Evolutionary conservation across 2,113 vertebrate genomes (phyloP), one percentile per base, ranked within the genome.

Genomic region (Spea bombifrons): DNA sequence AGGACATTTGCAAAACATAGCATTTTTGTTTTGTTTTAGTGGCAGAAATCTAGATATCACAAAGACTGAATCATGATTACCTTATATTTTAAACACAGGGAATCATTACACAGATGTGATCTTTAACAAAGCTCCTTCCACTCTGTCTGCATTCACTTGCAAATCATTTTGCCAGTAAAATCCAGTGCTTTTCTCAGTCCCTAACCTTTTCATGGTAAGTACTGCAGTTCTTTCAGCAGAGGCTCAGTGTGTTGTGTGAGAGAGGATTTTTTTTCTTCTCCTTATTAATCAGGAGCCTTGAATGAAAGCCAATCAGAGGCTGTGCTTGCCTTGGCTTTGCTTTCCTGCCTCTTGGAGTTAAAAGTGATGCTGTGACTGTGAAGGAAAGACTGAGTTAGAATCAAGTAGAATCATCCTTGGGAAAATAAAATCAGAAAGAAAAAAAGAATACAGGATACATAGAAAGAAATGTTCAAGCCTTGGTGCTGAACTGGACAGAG

Each of bases 141-240:
- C 88, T 89, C 90, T 88, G 90, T 90, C 87, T 55, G 88, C 86
- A 90, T 93, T 91, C 90, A 90, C 89, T 92, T 91, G 92, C 90
- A 93, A 92, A 93, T 92, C 87, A 48, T 81, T 83, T 86, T 71
- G 90, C 85, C 71, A 0, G 87, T 87, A 47, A 73, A 44, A 87
- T 85, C 85, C 87, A 47, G 85, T 80, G 0, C 86, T 86, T 82
- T 83, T 73, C 85, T 81, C 30, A 45, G 68, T 50, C 89, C 73
- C 87, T 78, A 87, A 5, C 86, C 89, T 88, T 90, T 86, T 85
- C 87, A 75, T 67, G 84, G 86, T 88, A 85, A 90, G 88, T 57
- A 86, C 88, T 81, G 89, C 86, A 66, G 83, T 85, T 87, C 84
- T 46, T 4, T 13, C 85, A 69, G 86, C 88, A 83, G 87, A 85